Conservation (phyloP, 2,888 invertebrate species). For the Melanostoma scalare region DNA sequence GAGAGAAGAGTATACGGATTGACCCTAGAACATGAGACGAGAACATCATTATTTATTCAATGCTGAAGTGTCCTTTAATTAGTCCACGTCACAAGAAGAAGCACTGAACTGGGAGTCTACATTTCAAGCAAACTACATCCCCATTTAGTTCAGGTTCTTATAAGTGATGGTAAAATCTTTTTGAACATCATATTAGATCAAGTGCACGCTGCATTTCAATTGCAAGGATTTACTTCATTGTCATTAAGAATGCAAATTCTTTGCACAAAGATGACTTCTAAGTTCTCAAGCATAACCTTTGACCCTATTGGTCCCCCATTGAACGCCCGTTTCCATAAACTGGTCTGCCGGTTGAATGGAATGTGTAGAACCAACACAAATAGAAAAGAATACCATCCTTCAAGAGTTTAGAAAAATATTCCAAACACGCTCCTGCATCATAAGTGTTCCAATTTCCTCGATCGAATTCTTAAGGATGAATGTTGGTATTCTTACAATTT, state of each 20-base stretch:
- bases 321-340: slow-evolving; percentile 14
- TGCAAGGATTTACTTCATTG: not conserved
- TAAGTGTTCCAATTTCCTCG: slow-evolving; percentile 66
- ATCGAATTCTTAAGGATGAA: slow-evolving; percentile 47
- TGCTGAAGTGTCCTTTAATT: slow-evolving; percentile 48
- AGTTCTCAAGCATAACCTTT: slow-evolving; percentile 28
- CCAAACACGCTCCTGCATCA: slow-evolving; percentile 67
- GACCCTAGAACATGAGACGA: slow-evolving; percentile 9
- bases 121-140: not conserved
- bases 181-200: not conserved
- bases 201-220: slow-evolving; percentile 11
- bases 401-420: slow-evolving; percentile 53
- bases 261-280: slow-evolving; percentile 7
- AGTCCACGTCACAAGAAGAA: slow-evolving; percentile 42
- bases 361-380: slow-evolving; percentile 51
- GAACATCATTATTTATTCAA: slow-evolving; percentile 49
- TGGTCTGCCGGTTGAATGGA: slow-evolving; percentile 10
- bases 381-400: slow-evolving; percentile 41
- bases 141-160: too few species aligned
- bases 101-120: slow-evolving; percentile 32
- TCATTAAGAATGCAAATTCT: slow-evolving; percentile 12
- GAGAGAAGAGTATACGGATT: not conserved
- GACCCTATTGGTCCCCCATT: slow-evolving; percentile 14
- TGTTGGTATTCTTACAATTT: slow-evolving; percentile 57
- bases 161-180: too few species aligned